Base-by-base conservation (phyloP, 2,888 invertebrate genomes). In the Hydrotaea diabolus region DNA sequence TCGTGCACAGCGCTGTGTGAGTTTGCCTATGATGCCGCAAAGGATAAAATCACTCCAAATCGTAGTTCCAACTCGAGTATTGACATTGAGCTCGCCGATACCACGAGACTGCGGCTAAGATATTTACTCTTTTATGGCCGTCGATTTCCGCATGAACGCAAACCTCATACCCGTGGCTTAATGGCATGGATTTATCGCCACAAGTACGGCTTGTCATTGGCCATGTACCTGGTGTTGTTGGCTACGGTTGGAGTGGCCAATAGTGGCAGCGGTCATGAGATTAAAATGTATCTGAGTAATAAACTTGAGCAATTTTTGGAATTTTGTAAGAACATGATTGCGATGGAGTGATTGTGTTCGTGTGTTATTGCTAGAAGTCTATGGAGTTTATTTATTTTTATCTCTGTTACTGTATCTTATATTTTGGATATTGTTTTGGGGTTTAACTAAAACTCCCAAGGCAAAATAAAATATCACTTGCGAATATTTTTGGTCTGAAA, bases 1-100 rank as follows among this genome's bases (percentile, higher is more conserved):
- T 95, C 96, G 55, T 96, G 96, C 89, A 93, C 97, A 66, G 97
- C 96, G 2, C 92, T 97, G 83, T 96, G 97, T 92, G 96, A 97
- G 93, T 94, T 96, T 75, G 94, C 97, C 66, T 94, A 96, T 91
- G 95, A 96, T 89, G 94, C 95, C 0, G 94, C 87, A 49, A 19
- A 36, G 9, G 78, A 81, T 15, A 39, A 59, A 85, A 87, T 89
- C 59, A 66, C 77, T 13, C 0, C 57, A 0, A 76, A 76, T 23
- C 49, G 26, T 21, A 72, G 62, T 1, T n/a, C 72, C 11, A 55
- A 79, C 8, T 55, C 57, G 0, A 69, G 59, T 59, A 72, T 80
- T 0, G 57, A 85, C 23, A 80, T 87, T 0, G 71, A 81, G 2
- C 62, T 87, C 11, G 15, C 21, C 0, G 80, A 87, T 89, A 95